Conservation (phyloP, 1,140 invertebrate genomes). For the Zaprionus africanus region DNA sequence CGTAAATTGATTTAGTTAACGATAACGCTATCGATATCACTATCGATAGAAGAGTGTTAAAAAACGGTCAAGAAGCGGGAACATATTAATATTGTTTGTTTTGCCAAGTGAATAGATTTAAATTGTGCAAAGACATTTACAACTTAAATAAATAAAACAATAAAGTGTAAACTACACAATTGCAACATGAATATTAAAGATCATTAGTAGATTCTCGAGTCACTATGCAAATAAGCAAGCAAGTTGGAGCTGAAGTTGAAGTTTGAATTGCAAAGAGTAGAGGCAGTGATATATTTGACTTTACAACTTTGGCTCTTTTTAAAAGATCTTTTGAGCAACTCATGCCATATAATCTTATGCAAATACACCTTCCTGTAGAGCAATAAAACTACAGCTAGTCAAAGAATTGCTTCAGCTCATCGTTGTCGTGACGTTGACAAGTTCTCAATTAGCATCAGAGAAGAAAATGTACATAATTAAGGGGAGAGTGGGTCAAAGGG, state of each 20-base stretch:
- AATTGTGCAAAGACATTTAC: too few relatives aligned
- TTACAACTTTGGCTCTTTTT: neutral
- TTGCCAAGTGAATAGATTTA: too few relatives aligned
- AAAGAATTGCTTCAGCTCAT: neutral
- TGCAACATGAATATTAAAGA: neutral
- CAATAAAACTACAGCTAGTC: neutral
- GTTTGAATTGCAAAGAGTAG: neutral
- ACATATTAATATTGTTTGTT: too few relatives aligned
- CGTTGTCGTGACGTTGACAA: slow-evolving; percentile 13
- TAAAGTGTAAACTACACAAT: too few relatives aligned
- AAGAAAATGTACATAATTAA: slow-evolving; percentile 61
- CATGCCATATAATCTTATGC: neutral
- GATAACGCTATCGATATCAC: too few relatives aligned
- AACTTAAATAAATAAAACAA: too few relatives aligned
- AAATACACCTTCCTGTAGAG: neutral
- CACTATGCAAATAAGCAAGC: neutral
- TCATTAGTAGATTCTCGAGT: neutral
- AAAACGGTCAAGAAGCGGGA: too few relatives aligned
- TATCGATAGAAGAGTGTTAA: too few relatives aligned
- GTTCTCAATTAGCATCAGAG: slow-evolving; percentile 47
- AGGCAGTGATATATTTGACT: neutral
- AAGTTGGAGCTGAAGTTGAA: neutral
- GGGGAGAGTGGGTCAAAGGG: neutral
- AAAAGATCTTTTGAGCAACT: neutral
- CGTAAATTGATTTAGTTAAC: too few relatives aligned